Evolutionary conservation across 1,140 invertebrate species (phyloP), one percentile per base, ranked within the genome.

Genomic region (Drosophila auraria): DNA sequence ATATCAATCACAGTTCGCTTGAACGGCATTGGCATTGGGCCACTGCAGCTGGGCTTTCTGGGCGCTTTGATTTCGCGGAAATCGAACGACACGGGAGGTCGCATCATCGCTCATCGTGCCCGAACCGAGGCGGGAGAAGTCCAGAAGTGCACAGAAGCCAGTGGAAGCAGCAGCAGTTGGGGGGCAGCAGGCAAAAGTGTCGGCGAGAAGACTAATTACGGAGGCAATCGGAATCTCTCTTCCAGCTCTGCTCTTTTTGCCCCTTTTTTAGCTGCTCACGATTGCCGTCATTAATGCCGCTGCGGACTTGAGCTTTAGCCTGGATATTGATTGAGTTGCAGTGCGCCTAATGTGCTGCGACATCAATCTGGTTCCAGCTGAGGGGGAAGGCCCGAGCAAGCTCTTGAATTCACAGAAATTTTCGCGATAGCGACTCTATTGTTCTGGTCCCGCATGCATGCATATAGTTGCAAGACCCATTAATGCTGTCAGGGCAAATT

Each of bases 161-260:
- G 49, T 53, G 54, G 63, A 60, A 59, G 25, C 20, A 20, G 20
- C 27, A 30, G 66, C 62, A 58, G 33, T 45, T 59, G 66, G 49
- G 50, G 69, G 66, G 54, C 56, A 44, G 54, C 56, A 51, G 54
- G 63, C 66, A 83, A 77, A 80, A 87, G 83, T 87, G 84, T 83
- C 81, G 82, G 82, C 75, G 76, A 86, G 80, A 86, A 90, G 87
- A 90, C 86, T 90, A 90, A 90, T 90, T 90, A 91, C 82, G 84
- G 74, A 61, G 44, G 69, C 36, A 42, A 36, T 60, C 60, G 49
- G 47, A 60, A 78, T 66, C 51, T 58, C 53, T 53, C 53, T 53
- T 59, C 36, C 53, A 56, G 80, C 54, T 53, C 66, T 36, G 15
- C 68, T 62, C 63, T 58, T 64, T 5, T 44, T 60, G 25, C 53